phyloP scores from a whole-genome alignment of 1,140 invertebrate genomes.

The Steinernema feltiae region DNA sequence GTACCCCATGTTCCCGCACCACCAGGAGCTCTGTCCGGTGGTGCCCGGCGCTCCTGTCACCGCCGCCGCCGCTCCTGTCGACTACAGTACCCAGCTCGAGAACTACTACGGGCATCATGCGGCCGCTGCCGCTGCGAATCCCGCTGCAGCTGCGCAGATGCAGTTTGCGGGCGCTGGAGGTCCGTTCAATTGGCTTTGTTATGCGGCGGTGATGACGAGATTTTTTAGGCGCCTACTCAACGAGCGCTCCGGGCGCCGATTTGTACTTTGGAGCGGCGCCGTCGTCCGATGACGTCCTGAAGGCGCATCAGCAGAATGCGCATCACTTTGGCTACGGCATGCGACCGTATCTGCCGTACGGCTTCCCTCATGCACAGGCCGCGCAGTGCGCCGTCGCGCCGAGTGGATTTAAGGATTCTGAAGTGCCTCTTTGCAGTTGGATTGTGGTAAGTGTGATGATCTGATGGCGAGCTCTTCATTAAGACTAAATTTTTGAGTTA shows the following conservation, averaged over 20 bases:
- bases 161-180: background rate
- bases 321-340: background rate
- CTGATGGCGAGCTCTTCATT: background rate
- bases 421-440: background rate
- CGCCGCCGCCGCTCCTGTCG: background rate
- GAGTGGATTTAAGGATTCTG: background rate
- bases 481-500: background rate
- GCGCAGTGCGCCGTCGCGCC: constrained; percentile 5
- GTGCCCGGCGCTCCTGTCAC: too few relatives aligned
- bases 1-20: background rate
- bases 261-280: background rate
- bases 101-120: background rate
- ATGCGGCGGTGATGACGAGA: background rate
- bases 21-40: too few relatives aligned
- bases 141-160: background rate
- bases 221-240: background rate
- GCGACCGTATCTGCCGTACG: background rate
- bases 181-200: background rate
- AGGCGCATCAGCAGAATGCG: constrained; percentile 1
- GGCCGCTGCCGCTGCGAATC: background rate
- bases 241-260: background rate
- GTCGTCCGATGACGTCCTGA: background rate
- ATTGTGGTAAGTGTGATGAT: background rate
- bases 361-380: background rate
- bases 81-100: background rate